Percentiles rank a stretch among this genome's conserved stretches.
Evolutionary conservation across 2,113 vertebrate genomes (phyloP).

Genomic region (Serinus canaria): DNA sequence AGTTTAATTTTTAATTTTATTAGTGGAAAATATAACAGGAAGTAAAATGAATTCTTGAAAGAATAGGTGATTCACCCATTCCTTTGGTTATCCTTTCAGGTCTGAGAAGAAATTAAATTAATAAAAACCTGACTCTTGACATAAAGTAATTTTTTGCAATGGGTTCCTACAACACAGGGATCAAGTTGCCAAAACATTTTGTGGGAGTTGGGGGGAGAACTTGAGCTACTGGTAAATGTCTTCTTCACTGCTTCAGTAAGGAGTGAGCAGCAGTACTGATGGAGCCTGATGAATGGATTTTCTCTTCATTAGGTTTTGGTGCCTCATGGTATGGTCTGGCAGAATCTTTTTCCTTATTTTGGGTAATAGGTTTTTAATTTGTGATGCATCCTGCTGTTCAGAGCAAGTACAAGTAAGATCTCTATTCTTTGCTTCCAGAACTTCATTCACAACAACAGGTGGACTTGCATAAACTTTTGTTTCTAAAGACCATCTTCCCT

Average conservation of each 20-base stretch:
- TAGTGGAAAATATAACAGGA: not conserved
- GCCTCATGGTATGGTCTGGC: not conserved
- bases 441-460: not conserved
- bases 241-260: not conserved
- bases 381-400: not conserved
- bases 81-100: not conserved
- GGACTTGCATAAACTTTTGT: not conserved
- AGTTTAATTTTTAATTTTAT: no score
- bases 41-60: not conserved
- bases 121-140: not conserved
- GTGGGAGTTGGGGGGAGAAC: not conserved
- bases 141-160: not conserved
- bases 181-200: not conserved
- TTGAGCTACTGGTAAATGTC: not conserved
- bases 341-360: not conserved
- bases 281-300: not conserved
- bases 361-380: not conserved
- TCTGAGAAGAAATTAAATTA: not conserved
- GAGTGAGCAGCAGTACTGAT: not conserved
- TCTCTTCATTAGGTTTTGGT: not conserved
- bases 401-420: not conserved
- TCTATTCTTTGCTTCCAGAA: not conserved
- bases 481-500: not conserved
- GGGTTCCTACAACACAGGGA: not conserved
- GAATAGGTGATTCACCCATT: not conserved